Evolutionary conservation across 2,797 vertebrate genomes (phyloP).

Genomic region (Geotrypetes seraphini): DNA sequence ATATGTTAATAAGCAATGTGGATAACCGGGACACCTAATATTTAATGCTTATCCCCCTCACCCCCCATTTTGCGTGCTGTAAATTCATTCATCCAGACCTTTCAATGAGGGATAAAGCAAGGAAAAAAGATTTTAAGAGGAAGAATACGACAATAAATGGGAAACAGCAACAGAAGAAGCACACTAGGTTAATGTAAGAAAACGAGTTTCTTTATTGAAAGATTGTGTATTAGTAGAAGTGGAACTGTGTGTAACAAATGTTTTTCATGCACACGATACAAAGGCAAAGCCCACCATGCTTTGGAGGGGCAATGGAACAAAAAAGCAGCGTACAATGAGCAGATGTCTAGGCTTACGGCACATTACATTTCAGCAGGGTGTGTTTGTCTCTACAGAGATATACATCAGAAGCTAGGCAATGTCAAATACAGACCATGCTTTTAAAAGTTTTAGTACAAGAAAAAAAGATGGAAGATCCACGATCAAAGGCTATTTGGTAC

Average conservation of each 20-base stretch:
- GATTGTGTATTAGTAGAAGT: slow-evolving; percentile 89
- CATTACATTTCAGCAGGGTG: slow-evolving; percentile 93
- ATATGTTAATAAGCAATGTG: too few relatives aligned
- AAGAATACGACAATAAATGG: slow-evolving; percentile 84
- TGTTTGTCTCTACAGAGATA: slow-evolving; percentile 96
- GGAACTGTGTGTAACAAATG: slow-evolving; percentile 72
- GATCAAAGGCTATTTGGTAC: slow-evolving; percentile 91
- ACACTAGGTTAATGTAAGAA: slow-evolving; percentile 97
- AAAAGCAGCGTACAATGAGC: slow-evolving; percentile 98
- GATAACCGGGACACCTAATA: too few relatives aligned
- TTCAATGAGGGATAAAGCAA: slow-evolving; percentile 67
- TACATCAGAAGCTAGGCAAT: slow-evolving; percentile 87
- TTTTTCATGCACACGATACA: slow-evolving; percentile 87
- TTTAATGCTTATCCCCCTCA: too few relatives aligned
- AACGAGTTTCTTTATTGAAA: slow-evolving; percentile 99
- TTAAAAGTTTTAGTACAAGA: slow-evolving; percentile 77
- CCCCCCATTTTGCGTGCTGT: too few relatives aligned
- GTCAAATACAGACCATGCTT: slow-evolving; percentile 73
- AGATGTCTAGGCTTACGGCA: slow-evolving; percentile 94
- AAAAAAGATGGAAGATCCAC: slow-evolving; percentile 91
- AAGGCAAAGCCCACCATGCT: slow-evolving; percentile 93
- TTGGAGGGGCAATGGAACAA: slow-evolving; percentile 91
- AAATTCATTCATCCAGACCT: slow-evolving; percentile 72
- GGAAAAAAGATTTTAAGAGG: slow-evolving; percentile 83
- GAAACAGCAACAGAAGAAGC: slow-evolving; percentile 96